A percentile compares a stretch with the other conserved stretches of the same genome.
Evolutionary conservation across 2,797 vertebrate species (phyloP).

Genomic region (Melanotaenia parkinsoni): DNA sequence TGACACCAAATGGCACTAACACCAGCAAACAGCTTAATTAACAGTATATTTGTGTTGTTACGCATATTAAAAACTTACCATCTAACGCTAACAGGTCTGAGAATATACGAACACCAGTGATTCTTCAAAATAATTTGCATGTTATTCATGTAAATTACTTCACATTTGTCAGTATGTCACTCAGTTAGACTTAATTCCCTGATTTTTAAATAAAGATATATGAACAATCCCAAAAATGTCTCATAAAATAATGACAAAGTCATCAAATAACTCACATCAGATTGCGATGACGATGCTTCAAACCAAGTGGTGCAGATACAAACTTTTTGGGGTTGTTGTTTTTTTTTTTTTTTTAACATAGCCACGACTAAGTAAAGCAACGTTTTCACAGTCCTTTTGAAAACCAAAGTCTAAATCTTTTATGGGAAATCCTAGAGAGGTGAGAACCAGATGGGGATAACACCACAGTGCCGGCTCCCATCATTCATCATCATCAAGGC

Average conservation of each 20-base stretch:
- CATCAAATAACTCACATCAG: constrained; percentile 22
- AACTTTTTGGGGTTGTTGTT: constrained; percentile 11
- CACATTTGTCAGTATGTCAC: background rate
- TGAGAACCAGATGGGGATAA: constrained; percentile 84
- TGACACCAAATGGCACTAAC: background rate
- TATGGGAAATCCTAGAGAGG: constrained; percentile 81
- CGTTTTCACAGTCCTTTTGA: constrained; percentile 44
- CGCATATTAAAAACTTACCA: constrained; percentile 5
- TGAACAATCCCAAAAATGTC: constrained; percentile 2
- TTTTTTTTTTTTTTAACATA: constrained; percentile 2
- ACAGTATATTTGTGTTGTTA: constrained; percentile 14
- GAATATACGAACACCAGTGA: constrained; percentile 32
- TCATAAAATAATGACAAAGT: constrained; percentile 7
- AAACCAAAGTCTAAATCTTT: constrained; percentile 63
- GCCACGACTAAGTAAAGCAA: constrained; percentile 23
- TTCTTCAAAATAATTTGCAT: constrained; percentile 21
- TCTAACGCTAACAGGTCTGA: background rate
- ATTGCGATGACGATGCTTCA: constrained; percentile 25
- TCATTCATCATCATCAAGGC: constrained; percentile 83
- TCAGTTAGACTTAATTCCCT: constrained; percentile 6
- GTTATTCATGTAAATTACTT: constrained; percentile 33
- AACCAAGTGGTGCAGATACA: constrained; percentile 15
- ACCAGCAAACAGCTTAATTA: constrained; percentile 24
- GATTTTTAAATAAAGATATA: constrained; percentile 24
- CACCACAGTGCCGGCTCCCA: constrained; percentile 73